Base-by-base conservation (phyloP, 2,113 vertebrate species). In the Callocephalon fimbriatum region DNA sequence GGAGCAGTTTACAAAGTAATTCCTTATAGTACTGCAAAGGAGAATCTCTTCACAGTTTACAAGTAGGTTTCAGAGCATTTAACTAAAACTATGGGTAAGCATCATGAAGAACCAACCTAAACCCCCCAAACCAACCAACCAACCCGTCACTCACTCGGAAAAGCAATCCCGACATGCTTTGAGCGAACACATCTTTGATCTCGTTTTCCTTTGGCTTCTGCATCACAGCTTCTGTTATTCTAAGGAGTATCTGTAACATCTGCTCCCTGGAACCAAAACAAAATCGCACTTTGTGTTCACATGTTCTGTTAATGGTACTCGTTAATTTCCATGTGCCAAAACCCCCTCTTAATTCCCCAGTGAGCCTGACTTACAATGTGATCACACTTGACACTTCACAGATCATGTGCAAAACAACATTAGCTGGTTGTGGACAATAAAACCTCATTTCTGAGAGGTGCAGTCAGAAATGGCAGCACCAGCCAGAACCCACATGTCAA, bases 161-260 rank as follows among this genome's bases (percentile, higher is more conserved):
- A 38, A 99, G 98, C 54, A 99, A 96, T 75, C 99, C 99, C 2
- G 99, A 99, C 98, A 99, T 98, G 97, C 98, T 99, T 94, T 99
- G 99, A 84, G 99, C 99, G 89, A 99, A 99, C 4, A 65, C 66
- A 85, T 99, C 99, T 97, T 99, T 99, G 75, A 97, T 98, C 96
- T 99, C 99, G 97, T 98, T 99, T 94, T 99, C 99, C 89, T 98
- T 99, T 6, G 99, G 99, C 97, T 99, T 99, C 98, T 99, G 99
- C 99, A 99, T 99, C 96, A 99, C 98, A 61, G 99, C 99, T 97
- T 99, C 99, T 51, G 99, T 99, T 97, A 99, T 99, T 89, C 99
- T 99, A 85, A 99, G 98, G 35, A 99, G 98, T 84, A 99, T 99
- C 96, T 99, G 99, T 76, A 99, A 96, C 99, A 99, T 98, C 98